These are phyloP conservation scores for Rhopalosiphum padi DNA, from an alignment of 1,140 invertebrate species.

Conservation along the genomic window DNA sequence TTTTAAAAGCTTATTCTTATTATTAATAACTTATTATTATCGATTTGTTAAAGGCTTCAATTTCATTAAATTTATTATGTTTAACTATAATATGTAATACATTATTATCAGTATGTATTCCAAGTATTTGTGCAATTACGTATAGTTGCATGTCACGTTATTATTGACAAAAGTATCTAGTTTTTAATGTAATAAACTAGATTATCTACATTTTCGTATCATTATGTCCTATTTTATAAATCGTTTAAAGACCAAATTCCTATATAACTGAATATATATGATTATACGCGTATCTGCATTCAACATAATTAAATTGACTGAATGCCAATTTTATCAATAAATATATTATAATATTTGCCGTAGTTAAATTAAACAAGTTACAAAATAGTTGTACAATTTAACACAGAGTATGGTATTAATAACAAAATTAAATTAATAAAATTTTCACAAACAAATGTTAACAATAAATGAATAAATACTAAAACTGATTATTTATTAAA, in stretches of 20 bases:
- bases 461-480: background rate
- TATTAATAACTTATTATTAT: background rate
- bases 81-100: background rate
- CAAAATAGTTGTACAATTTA: background rate
- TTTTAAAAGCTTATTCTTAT: background rate
- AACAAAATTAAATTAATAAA: background rate
- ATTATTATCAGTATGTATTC: background rate
- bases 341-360: no score
- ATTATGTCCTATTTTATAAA: background rate
- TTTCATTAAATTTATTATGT: background rate
- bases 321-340: background rate
- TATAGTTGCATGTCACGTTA: background rate
- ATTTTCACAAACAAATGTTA: background rate
- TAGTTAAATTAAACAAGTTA: background rate
- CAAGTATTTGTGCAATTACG: background rate
- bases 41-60: background rate
- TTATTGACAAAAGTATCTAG: background rate
- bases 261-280: background rate
- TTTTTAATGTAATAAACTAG: background rate
- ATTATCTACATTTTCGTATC: background rate
- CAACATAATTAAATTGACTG: background rate
- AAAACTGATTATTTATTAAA: background rate
- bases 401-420: background rate
- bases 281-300: background rate
- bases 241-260: background rate